Evolutionary conservation across 1,140 invertebrate genomes (phyloP), one percentile per base, ranked within the genome.

Genomic region (Sipha flava): DNA sequence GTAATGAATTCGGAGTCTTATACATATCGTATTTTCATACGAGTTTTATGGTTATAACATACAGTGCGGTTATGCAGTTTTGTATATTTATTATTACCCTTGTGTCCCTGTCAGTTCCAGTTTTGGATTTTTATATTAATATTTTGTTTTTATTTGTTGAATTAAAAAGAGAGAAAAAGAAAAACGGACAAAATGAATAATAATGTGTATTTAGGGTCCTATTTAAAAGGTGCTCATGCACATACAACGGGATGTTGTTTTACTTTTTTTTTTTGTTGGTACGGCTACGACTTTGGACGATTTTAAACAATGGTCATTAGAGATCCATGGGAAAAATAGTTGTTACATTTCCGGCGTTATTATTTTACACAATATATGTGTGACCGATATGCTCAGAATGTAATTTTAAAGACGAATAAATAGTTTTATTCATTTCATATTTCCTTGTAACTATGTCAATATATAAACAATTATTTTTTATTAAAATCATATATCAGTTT

Each of bases 31-130:
- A 26, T 66, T 68, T 70, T 29, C 66, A 43, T 77, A 59, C 37
- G 52, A 77, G 34, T 43, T 59, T 16, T 57, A 59, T 77, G 21
- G 34, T 77, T 16, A 34, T 77, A 52, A 77, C 73, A 57, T 29
- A n/a, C n/a, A 40, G 73, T 77, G 73, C n/a, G 73, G 73, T 77
- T 59, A 43, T 37, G 34, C 21, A 21, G 18, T 77, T 77, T 73
- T 73, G 70, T 73, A 52, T 73, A 52, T 77, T 77, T 77, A 77
- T 77, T 77, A 77, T 57, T 40, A 43, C 73, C 54, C 73, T 77
- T 54, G 73, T 77, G 54, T 77, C 52, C 73, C 66, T 57, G 73
- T 77, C 73, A 77, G 73, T 77, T 77, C 52, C 73, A 77, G 73
- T 77, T 77, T 77, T 21, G 52, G 52, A 77, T 77, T 77, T 77